Evolutionary conservation across 2,113 vertebrate genomes (phyloP).

Genomic region (Cyprinodon brontotheroides): DNA sequence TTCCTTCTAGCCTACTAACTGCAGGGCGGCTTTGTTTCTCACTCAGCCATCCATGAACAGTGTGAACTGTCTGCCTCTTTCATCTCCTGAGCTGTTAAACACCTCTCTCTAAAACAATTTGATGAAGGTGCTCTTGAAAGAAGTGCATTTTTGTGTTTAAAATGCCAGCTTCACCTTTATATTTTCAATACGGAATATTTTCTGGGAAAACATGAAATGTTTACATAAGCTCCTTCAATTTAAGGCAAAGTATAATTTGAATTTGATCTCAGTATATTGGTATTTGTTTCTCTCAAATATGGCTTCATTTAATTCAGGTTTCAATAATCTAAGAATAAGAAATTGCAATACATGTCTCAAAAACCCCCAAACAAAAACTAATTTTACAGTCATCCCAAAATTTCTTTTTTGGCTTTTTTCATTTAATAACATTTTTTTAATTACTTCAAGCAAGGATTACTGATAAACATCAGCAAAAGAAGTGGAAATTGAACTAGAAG

Average conservation of each 20-base stretch:
- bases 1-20: conserved; percentile 48
- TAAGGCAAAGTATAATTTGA: neutral
- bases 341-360: neutral
- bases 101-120: conserved; percentile 47
- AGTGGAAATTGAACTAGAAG: neutral
- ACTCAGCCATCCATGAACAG: conserved; percentile 55
- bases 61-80: conserved; percentile 36
- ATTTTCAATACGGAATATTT: conserved; percentile 8
- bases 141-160: conserved; percentile 25
- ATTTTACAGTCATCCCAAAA: no score
- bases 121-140: conserved; percentile 44
- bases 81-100: conserved; percentile 50
- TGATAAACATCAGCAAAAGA: neutral
- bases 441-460: neutral
- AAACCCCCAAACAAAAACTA: neutral
- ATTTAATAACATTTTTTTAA: no score
- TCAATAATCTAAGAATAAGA: neutral
- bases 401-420: no score
- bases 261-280: neutral
- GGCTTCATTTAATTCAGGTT: neutral
- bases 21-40: conserved; percentile 61
- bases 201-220: neutral
- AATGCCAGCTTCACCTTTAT: conserved; percentile 13
- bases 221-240: neutral
- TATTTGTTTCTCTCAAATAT: neutral